Evolutionary conservation across 2,797 vertebrate genomes (phyloP).

Genomic region (Halcyon badia): DNA sequence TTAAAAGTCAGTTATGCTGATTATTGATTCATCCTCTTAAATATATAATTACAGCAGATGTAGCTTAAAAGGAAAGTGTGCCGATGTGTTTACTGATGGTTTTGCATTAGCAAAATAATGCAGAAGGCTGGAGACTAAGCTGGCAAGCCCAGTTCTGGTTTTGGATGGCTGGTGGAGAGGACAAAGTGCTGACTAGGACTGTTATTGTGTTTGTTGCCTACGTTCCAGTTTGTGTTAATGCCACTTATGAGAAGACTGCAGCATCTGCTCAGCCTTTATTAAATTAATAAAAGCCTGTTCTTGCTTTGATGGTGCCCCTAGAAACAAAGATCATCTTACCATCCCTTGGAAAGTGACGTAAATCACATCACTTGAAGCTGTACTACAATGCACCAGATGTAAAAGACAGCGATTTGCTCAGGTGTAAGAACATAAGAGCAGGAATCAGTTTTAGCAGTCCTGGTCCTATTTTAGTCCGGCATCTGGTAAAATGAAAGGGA

Average conservation of each 20-base stretch:
- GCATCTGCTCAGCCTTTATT: conserved; percentile 2
- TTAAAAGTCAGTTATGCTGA: neutral
- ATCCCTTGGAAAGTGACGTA: neutral
- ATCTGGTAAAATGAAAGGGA: neutral
- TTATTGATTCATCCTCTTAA: neutral
- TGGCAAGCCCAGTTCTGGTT: neutral
- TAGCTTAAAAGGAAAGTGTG: neutral
- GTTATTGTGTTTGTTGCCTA: neutral
- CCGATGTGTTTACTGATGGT: neutral
- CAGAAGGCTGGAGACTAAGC: neutral
- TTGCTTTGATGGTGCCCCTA: neutral
- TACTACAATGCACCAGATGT: neutral
- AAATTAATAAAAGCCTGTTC: neutral
- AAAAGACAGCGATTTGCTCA: neutral
- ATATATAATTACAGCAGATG: neutral
- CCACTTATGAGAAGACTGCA: neutral
- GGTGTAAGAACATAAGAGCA: neutral
- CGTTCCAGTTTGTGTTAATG: neutral
- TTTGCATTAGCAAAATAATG: neutral
- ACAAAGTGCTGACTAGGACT: neutral
- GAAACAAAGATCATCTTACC: neutral
- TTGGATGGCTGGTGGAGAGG: neutral
- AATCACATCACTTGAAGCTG: neutral
- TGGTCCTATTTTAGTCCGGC: neutral
- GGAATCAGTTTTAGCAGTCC: neutral